phyloP scores from a whole-genome alignment of 1,140 invertebrate species.

The Antheraea pernyi region DNA sequence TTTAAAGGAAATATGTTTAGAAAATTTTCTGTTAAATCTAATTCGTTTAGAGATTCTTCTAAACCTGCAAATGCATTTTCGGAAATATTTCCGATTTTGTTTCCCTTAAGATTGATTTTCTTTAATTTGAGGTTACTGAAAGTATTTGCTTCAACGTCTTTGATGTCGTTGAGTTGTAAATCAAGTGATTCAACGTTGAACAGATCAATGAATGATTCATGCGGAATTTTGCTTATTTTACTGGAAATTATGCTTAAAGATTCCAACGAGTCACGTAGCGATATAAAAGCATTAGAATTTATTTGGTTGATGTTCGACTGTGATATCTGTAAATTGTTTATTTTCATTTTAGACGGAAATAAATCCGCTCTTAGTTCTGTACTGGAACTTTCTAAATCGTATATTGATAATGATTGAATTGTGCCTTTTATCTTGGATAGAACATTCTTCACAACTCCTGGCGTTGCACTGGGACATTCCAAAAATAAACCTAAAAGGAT shows the following conservation, averaged over 20 bases:
- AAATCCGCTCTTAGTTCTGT: conserved; percentile 84
- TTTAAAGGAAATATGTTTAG: conserved; percentile 89
- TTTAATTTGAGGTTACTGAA: conserved; percentile 90
- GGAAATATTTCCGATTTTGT: conserved; percentile 88
- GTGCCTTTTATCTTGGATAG: conserved; percentile 83
- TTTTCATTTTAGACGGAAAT: conserved; percentile 83
- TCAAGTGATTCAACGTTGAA: conserved; percentile 86
- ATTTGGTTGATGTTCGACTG: conserved; percentile 88
- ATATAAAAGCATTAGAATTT: conserved; percentile 85
- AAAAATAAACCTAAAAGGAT: conserved; percentile 85
- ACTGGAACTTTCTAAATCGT: conserved; percentile 89
- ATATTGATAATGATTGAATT: conserved; percentile 92
- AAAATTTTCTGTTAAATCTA: conserved; percentile 93
- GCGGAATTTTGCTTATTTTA: conserved; percentile 88
- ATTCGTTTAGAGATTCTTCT: conserved; percentile 88
- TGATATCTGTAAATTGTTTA: conserved; percentile 90
- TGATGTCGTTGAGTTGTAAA: conserved; percentile 92
- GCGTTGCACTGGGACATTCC: conserved; percentile 91
- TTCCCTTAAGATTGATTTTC: conserved; percentile 92
- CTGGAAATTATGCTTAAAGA: conserved; percentile 90
- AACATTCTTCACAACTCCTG: conserved; percentile 80
- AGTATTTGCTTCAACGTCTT: conserved; percentile 88
- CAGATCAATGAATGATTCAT: conserved; percentile 87
- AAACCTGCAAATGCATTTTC: conserved; percentile 92
- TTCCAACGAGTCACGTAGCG: conserved; percentile 86